Evolutionary conservation across 2,888 invertebrate genomes (phyloP), one percentile per base, ranked within the genome.

Genomic region (Thera britannica): DNA sequence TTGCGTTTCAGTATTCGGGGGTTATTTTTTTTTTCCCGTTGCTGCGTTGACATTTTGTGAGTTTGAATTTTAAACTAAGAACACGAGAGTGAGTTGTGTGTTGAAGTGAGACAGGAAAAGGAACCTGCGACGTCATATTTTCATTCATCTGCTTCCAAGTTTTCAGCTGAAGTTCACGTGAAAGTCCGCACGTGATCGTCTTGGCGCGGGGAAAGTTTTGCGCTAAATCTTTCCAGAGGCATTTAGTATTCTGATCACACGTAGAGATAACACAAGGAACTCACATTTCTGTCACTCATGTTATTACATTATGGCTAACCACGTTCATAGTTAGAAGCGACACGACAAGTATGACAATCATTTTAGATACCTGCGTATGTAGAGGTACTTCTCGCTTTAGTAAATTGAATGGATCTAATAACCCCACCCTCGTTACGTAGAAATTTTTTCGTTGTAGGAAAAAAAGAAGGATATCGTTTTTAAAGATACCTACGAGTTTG

Each of bases 161-260:
- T 23, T 23, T 49, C 35, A 9, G 46, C 9, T 44, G 7, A 65
- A 60, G 56, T 58, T 57, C 41, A 12, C 49, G 54, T 9, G 35
- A 55, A 61, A 62, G 44, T 55, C 34, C 6, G 59, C 48, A 69
- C 69, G 69, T 65, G 65, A 69, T 49, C 58, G 58, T 46, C 41
- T 46, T 48, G 44, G 6, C 51, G 44, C 3, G 59, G 48, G 23
- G 2, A 62, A 62, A 69, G 59, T 69, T 65, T 58, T 3, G 46
- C 36, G 34, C 36, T 59, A 56, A 65, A 65, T 63, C 56, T 63
- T 70, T 61, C 49, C 35, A 8, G 9, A 38, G 41, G 12, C 48
- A 64, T 58, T 68, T 65, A 12, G 48, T 64, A 65, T 64, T 68
- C 64, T 44, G 52, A 38, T 61, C 65, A 62, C 35, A 58, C 9